These are phyloP conservation scores for Pristionchus mayeri DNA, from an alignment of 2,888 invertebrate species.

Conservation along the genomic window DNA sequence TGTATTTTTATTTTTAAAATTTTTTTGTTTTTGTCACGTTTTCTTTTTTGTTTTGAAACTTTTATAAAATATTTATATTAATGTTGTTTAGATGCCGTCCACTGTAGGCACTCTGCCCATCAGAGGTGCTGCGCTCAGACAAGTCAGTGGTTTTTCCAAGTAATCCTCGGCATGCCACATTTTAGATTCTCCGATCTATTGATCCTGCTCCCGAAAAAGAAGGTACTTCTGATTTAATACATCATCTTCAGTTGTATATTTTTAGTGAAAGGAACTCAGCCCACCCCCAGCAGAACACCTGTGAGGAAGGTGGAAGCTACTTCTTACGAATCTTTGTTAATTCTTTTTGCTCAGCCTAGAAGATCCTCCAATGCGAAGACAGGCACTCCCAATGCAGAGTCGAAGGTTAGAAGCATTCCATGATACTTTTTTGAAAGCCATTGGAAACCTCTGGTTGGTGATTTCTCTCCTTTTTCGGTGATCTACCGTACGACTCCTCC, in stretches of 20 bases:
- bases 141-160: background rate
- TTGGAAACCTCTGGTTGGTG: too few species aligned
- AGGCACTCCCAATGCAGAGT: too few species aligned
- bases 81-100: background rate
- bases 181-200: conserved; percentile 8
- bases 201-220: background rate
- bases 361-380: too few species aligned
- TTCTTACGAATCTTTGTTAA: too few species aligned
- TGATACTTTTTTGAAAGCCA: too few species aligned
- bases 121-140: background rate
- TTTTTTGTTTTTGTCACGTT: background rate
- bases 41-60: background rate
- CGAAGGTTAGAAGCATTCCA: too few species aligned
- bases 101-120: background rate
- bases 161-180: background rate
- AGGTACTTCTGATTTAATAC: background rate
- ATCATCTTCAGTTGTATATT: too few species aligned
- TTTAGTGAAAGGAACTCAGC: too few species aligned
- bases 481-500: background rate
- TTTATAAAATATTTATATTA: background rate
- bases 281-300: too few species aligned
- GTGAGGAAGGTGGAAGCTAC: too few species aligned
- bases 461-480: too few species aligned
- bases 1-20: background rate
- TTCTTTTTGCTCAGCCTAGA: too few species aligned